Conservation (phyloP, 2,113 vertebrate genomes). For the Noctilio leporinus region DNA sequence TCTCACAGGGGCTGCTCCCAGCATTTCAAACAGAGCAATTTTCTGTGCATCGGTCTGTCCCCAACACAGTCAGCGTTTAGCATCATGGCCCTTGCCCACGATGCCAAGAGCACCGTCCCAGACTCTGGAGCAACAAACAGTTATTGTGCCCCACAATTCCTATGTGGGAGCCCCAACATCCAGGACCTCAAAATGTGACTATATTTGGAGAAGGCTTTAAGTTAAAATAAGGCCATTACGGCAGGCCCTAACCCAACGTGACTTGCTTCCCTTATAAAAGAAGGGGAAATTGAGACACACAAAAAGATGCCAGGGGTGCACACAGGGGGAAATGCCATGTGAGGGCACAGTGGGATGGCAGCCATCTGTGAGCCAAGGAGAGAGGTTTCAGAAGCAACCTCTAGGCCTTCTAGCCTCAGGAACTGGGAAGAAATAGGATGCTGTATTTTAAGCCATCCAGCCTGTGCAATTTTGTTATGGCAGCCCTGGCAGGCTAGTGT, state of each 20-base stretch:
- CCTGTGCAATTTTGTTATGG: neutral
- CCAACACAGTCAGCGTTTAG: neutral
- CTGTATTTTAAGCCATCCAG: neutral
- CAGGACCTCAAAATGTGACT: neutral
- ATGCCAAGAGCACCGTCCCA: neutral
- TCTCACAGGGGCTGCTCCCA: neutral
- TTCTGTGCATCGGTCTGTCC: neutral
- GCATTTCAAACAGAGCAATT: neutral
- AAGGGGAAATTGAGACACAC: neutral
- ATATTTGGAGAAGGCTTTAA: neutral
- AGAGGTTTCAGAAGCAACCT: neutral
- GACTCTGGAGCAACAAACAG: neutral
- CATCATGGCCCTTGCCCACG: neutral
- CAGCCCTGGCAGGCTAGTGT: neutral
- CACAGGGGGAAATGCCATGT: rapidly evolving
- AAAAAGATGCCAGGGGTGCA: neutral
- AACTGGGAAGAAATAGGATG: neutral
- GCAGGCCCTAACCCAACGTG: neutral
- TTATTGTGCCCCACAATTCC: neutral
- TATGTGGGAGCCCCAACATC: neutral
- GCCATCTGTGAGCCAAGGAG: neutral
- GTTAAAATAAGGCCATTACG: neutral
- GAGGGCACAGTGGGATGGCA: neutral
- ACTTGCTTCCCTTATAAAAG: neutral
- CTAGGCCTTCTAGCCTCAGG: neutral